These are phyloP conservation scores for Zhuqinia jingwanae DNA, from an alignment of 2,888 invertebrate genomes.

Conservation along the genomic window DNA sequence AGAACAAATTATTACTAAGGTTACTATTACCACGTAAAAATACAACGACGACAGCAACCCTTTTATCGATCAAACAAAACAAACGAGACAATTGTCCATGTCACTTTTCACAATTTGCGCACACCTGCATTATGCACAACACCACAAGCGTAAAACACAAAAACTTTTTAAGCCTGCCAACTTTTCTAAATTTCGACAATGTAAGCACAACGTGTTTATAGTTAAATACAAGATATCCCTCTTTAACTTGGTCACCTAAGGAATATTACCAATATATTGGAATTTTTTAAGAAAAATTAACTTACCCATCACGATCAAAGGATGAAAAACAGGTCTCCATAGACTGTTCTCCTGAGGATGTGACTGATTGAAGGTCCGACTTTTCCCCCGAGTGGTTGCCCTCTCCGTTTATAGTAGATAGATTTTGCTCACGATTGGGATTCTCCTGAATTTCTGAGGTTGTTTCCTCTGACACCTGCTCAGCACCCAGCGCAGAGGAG, in stretches of 20 bases:
- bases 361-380: not conserved
- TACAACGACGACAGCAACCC: not conserved
- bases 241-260: too few species aligned
- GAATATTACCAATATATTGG: too few species aligned
- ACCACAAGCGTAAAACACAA: not conserved
- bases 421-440: not conserved
- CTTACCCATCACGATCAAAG: constrained; percentile 94
- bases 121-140: constrained; percentile 1
- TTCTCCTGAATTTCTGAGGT: too few species aligned
- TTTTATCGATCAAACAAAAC: constrained; percentile 6
- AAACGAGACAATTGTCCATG: not conserved
- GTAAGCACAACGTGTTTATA: too few species aligned
- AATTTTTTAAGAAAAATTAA: too few species aligned
- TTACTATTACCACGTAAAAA: not conserved
- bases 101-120: too few species aligned
- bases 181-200: too few species aligned
- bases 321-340: constrained; percentile 96
- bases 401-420: not conserved
- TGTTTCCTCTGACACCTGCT: not conserved
- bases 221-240: too few species aligned
- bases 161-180: not conserved
- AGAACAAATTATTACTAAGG: not conserved
- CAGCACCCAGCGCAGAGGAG: not conserved
- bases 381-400: not conserved
- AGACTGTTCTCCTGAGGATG: constrained; percentile 35